phyloP scores from a whole-genome alignment of 2,797 vertebrate genomes.

The Coregonus suidteri region DNA sequence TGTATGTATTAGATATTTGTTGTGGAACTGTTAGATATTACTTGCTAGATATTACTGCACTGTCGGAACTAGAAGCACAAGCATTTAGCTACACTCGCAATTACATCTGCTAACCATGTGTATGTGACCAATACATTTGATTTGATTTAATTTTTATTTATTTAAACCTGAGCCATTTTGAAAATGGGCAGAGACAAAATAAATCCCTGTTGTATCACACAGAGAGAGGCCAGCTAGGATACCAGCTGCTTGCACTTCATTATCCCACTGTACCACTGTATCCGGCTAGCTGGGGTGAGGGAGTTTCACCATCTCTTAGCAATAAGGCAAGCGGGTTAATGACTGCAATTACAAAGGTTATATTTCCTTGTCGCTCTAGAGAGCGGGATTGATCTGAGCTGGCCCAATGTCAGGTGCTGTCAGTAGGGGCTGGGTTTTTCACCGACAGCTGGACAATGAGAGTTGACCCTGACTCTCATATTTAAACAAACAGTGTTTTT shows the following conservation, averaged over 20 bases:
- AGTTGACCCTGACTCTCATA: constrained; percentile 48
- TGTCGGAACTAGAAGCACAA: no score
- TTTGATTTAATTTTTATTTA: no score
- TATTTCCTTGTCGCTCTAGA: constrained; percentile 42
- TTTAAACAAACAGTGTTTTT: constrained; percentile 48
- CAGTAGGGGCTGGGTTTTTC: constrained; percentile 26
- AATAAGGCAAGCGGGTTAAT: constrained; percentile 44
- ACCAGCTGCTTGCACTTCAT: constrained; percentile 5
- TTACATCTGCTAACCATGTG: no score
- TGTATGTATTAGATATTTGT: no score
- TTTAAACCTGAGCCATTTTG: constrained; percentile 37
- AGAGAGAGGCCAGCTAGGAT: constrained; percentile 14
- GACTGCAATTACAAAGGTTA: constrained; percentile 50
- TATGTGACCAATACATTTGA: no score
- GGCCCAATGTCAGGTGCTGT: constrained; percentile 47
- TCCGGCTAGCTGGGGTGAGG: constrained; percentile 4
- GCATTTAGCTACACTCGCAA: no score
- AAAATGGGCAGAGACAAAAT: constrained; percentile 24
- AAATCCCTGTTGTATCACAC: constrained; percentile 23
- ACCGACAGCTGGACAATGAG: constrained; percentile 39
- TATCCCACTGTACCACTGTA: constrained; percentile 12
- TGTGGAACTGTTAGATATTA: no score
- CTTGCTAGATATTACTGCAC: no score
- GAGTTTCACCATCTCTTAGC: constrained; percentile 25
- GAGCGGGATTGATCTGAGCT: constrained; percentile 44